phyloP scores from a whole-genome alignment of 1,140 invertebrate genomes.

The Oryzaephilus surinamensis region DNA sequence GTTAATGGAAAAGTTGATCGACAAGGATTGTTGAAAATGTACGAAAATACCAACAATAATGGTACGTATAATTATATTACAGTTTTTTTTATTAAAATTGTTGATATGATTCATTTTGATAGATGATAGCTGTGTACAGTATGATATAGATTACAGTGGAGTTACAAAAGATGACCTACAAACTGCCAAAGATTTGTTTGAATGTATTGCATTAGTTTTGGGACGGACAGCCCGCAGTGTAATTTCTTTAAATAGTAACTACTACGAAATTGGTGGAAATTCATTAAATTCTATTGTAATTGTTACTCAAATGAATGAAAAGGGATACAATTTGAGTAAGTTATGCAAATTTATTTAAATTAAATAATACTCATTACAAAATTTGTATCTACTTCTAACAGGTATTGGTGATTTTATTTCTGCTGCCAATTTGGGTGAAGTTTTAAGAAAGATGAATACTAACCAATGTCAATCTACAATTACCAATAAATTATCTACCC shows the following conservation, averaged over 20 bases:
- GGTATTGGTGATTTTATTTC: conserved; percentile 70
- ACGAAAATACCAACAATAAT: conserved; percentile 56
- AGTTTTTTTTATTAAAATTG: background rate
- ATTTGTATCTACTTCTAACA: conserved; percentile 33
- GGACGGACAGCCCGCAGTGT: conserved; percentile 46
- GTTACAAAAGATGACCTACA: conserved; percentile 46
- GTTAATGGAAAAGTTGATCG: conserved; percentile 80
- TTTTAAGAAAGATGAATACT: conserved; percentile 47
- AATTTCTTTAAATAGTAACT: conserved; percentile 54
- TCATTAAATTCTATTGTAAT: conserved; percentile 77
- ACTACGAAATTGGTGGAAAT: conserved; percentile 76
- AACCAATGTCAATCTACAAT: conserved; percentile 26
- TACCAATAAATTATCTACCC: too few species aligned
- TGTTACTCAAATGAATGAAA: conserved; percentile 62
- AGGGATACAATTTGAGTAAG: conserved; percentile 64
- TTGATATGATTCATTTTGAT: conserved; percentile 1
- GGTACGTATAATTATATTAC: conserved; percentile 32
- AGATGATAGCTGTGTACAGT: conserved; percentile 21
- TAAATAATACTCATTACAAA: conserved; percentile 2
- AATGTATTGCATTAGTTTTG: conserved; percentile 59
- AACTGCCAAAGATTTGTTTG: conserved; percentile 58
- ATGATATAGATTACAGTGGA: conserved; percentile 41
- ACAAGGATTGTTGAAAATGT: conserved; percentile 59
- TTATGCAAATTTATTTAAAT: conserved; percentile 12
- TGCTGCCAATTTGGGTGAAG: conserved; percentile 54